These are phyloP conservation scores for Eubucco bourcierii DNA, from an alignment of 2,113 vertebrate genomes.

Conservation along the genomic window DNA sequence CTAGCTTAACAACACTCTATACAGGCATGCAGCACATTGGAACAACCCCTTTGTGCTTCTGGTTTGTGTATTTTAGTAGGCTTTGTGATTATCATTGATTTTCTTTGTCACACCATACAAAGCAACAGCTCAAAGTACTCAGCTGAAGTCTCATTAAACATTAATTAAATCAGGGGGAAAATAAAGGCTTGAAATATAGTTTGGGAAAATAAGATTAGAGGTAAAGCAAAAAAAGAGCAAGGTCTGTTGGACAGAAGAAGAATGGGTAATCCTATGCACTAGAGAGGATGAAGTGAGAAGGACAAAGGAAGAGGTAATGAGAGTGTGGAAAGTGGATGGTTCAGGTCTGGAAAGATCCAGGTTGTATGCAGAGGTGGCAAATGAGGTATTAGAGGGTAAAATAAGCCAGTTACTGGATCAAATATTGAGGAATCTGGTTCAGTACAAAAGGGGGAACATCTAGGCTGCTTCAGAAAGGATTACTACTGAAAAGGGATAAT, in stretches of 20 bases:
- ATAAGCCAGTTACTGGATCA: conserved; percentile 41
- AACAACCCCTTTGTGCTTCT: not conserved
- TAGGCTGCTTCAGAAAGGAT: conserved; percentile 44
- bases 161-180: conserved; percentile 18
- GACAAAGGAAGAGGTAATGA: not conserved
- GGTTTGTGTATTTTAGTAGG: not conserved
- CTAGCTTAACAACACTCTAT: not conserved
- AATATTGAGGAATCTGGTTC: conserved; percentile 29
- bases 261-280: conserved; percentile 9
- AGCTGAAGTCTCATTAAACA: conserved; percentile 11
- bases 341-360: not conserved
- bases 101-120: conserved; percentile 5
- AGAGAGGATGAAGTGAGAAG: not conserved
- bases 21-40: not conserved
- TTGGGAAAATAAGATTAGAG: conserved; percentile 44
- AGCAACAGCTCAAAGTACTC: not conserved
- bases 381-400: conserved; percentile 27
- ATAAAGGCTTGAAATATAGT: not conserved
- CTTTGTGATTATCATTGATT: conserved; percentile 26
- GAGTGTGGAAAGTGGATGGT: not conserved
- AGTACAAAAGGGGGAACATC: conserved; percentile 39
- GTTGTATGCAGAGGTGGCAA: not conserved
- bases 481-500: conserved; percentile 36
- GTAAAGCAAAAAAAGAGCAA: conserved; percentile 12
- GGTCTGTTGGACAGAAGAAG: conserved; percentile 17